Percentiles rank a stretch among this genome's conserved stretches.
Evolutionary conservation across 2,888 invertebrate species (phyloP).

Genomic region (Andrena fulva): DNA sequence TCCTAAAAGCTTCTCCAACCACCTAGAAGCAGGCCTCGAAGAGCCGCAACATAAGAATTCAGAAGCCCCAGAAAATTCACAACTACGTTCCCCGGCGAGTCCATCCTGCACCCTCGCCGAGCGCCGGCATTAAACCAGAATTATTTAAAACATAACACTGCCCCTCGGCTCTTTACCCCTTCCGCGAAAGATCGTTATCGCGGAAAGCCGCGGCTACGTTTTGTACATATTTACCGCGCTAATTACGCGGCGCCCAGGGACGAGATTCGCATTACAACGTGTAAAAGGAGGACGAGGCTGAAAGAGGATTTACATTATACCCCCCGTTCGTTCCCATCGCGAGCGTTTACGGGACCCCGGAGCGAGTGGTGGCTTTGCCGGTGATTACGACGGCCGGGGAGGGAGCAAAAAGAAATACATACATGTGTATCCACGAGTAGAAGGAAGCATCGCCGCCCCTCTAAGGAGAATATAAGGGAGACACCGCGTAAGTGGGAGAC

Average conservation of each 20-base stretch:
- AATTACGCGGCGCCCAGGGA: slow-evolving; percentile 39
- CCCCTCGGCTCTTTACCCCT: background rate
- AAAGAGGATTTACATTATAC: slow-evolving; percentile 40
- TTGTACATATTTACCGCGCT: slow-evolving; percentile 44
- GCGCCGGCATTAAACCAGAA: slow-evolving; percentile 1
- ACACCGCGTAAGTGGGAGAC: slow-evolving; percentile 30
- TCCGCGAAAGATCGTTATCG: slow-evolving; percentile 32
- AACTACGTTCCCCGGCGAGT: too few relatives aligned
- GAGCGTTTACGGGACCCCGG: slow-evolving; percentile 3
- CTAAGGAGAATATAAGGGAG: slow-evolving; percentile 3
- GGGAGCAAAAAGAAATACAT: background rate
- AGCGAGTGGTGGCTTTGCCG: slow-evolving; percentile 7
- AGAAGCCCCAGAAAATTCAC: too few relatives aligned
- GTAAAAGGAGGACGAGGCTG: slow-evolving; percentile 13
- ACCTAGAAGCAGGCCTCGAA: too few relatives aligned
- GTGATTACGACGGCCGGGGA: slow-evolving; percentile 8
- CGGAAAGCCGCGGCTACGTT: slow-evolving; percentile 13
- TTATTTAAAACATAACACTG: slow-evolving; percentile 23
- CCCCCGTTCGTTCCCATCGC: slow-evolving; percentile 38
- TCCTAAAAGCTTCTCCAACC: too few relatives aligned
- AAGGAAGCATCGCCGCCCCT: background rate
- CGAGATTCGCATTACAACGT: slow-evolving; percentile 32
- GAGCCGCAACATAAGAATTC: too few relatives aligned
- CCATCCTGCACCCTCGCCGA: too few relatives aligned
- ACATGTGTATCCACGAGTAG: background rate